Base-by-base conservation (phyloP, 2,113 vertebrate genomes). In the Ranitomeya variabilis region DNA sequence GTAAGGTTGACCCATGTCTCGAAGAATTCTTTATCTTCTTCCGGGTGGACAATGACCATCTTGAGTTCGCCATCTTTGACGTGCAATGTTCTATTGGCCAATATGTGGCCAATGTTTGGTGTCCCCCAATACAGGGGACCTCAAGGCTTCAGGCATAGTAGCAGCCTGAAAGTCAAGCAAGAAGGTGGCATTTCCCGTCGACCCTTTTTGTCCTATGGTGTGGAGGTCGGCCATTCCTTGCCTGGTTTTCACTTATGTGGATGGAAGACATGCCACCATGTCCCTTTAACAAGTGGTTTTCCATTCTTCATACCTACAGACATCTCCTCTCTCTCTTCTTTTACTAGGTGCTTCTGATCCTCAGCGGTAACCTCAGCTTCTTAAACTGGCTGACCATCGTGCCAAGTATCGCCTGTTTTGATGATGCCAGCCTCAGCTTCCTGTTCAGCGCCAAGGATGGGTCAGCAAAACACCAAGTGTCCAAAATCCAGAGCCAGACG, bases 351-450 rank as follows among this genome's bases (percentile, higher is more conserved):
- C 91, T 94, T 31, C 95, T 99, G 81, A 96, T 99, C 64, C 0
- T 97, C 2, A 99, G 97, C 0, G 98, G 98, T 51, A 99, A 99
- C 93, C 95, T 99, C 91, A 99, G 98, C 90, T 99, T 99, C 92
- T 95, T 99, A 3, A 99, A 99, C 95, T 99, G 98, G 98, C 93
- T 99, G 57, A 99, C 98, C 91, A 96, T 99, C 0, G 95, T 99
- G 91, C 98, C 98, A 89, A 96, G 97, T 92, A 83, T 98, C 0
- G 95, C 97, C 74, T 99, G 97, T 93, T 99, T 99, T 0, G 98
- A 99, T 0, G 98, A 99, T 0, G 84, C 91, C 0, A 91, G 95
- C 10, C 91, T 99, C 90, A 92, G 88, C 0, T 94, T 94, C 90
- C 91, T 99, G 55, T 98, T 99, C 55, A 74, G 92, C 79, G 91